Percentiles rank a stretch among this genome's conserved stretches.
Evolutionary conservation across 1,140 invertebrate genomes (phyloP).

Genomic region (Achatina immaculata): DNA sequence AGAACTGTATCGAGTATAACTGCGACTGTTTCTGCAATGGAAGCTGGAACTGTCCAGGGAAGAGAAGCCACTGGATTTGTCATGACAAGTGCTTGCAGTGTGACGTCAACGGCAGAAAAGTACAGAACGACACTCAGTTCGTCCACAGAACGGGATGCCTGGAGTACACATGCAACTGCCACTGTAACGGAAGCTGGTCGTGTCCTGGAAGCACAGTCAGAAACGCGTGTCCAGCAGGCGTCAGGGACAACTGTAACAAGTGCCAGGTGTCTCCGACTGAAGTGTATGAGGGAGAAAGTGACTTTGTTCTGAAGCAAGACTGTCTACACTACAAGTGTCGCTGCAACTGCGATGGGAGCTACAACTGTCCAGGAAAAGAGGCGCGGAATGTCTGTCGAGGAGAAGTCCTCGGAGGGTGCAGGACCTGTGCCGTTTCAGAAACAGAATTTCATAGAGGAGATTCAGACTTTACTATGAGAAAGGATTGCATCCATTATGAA

Average conservation of each 20-base stretch:
- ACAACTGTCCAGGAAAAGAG: constrained; percentile 54
- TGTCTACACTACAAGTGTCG: constrained; percentile 53
- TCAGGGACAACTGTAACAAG: constrained; percentile 43
- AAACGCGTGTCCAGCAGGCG: constrained; percentile 48
- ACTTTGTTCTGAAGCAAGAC: constrained; percentile 46
- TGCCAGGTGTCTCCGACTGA: constrained; percentile 39
- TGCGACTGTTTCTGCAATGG: constrained; percentile 58
- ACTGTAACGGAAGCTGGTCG: constrained; percentile 52
- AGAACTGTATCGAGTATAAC: constrained; percentile 55
- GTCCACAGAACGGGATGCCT: constrained; percentile 51
- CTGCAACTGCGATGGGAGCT: constrained; percentile 59
- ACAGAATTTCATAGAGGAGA: constrained; percentile 38
- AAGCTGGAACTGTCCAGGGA: constrained; percentile 51
- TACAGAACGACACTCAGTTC: constrained; percentile 45
- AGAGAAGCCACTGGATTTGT: constrained; percentile 18
- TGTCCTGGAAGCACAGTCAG: constrained; percentile 51
- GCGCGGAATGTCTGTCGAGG: constrained; percentile 49
- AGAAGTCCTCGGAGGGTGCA: constrained; percentile 44
- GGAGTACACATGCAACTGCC: constrained; percentile 55
- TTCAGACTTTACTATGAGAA: constrained; percentile 40
- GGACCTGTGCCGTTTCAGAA: constrained; percentile 43
- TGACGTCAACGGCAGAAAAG: constrained; percentile 42
- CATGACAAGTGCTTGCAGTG: constrained; percentile 43
- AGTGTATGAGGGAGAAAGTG: constrained; percentile 38
- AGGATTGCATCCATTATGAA: constrained; percentile 52